Evolutionary conservation across 2,888 invertebrate species (phyloP).

Genomic region (Disparrhopalites patrizii): DNA sequence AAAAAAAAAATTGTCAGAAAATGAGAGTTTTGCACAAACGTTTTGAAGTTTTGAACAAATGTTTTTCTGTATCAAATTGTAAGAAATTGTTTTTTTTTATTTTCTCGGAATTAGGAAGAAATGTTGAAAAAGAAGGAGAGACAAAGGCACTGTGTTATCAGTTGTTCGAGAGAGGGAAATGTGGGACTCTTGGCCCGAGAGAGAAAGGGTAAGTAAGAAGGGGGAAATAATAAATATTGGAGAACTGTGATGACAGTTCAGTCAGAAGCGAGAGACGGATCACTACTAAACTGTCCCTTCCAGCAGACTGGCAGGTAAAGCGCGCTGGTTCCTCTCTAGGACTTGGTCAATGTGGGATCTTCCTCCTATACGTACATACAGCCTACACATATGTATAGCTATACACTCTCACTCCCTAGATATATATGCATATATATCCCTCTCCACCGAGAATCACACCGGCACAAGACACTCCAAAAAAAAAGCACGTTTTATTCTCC

Average conservation of each 20-base stretch:
- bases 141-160: constrained; percentile 12
- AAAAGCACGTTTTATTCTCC: too few species aligned
- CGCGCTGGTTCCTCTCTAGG: too few species aligned
- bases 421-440: too few species aligned
- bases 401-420: too few species aligned
- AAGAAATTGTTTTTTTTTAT: not conserved
- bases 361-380: too few species aligned
- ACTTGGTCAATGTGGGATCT: too few species aligned
- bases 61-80: not conserved
- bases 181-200: not conserved
- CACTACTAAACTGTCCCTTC: constrained; percentile 7
- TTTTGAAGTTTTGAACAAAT: not conserved
- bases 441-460: constrained; percentile 10
- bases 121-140: not conserved
- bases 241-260: constrained; percentile 19
- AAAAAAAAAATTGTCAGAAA: not conserved
- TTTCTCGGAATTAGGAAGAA: too few species aligned
- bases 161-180: not conserved
- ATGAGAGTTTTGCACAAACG: not conserved
- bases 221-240: too few species aligned
- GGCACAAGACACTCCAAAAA: too few species aligned
- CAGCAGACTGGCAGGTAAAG: too few species aligned
- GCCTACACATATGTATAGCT: not conserved
- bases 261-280: constrained; percentile 18
- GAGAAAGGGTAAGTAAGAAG: too few species aligned